phyloP scores from a whole-genome alignment of 2,113 vertebrate genomes.

The Proterorhinus semilunaris region DNA sequence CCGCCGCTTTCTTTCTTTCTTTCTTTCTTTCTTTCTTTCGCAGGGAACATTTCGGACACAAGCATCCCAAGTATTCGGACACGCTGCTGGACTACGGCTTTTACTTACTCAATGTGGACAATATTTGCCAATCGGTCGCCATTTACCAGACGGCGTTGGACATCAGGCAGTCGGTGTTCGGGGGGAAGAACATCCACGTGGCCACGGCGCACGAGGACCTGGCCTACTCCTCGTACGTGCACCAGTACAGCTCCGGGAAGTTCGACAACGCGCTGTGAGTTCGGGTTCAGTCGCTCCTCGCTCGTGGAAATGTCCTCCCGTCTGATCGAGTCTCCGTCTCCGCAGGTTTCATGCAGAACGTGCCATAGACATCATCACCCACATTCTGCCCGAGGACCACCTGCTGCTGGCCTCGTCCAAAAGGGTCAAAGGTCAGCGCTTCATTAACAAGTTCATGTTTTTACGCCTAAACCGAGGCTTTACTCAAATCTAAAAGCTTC shows the following conservation, averaged over 20 bases:
- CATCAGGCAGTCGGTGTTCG: constrained; percentile 98
- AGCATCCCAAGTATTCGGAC: constrained; percentile 98
- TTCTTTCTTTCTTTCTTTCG: constrained; percentile 39
- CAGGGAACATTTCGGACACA: constrained; percentile 98
- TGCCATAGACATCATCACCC: constrained; percentile 99
- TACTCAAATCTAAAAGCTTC: no score
- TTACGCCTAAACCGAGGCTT: no score
- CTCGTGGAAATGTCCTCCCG: not conserved
- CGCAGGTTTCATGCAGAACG: constrained; percentile 96
- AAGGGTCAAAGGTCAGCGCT: constrained; percentile 92
- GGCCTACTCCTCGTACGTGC: constrained; percentile 97
- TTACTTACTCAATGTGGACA: constrained; percentile 98
- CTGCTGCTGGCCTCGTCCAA: constrained; percentile 97
- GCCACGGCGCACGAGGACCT: constrained; percentile 97
- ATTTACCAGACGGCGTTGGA: constrained; percentile 99
- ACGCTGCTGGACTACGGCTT: constrained; percentile 98
- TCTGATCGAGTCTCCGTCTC: not conserved
- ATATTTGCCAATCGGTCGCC: constrained; percentile 97
- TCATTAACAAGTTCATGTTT: no score
- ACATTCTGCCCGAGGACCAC: constrained; percentile 99
- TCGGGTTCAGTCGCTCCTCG: not conserved
- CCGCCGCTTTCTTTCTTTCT: no score
- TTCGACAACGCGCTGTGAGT: constrained; percentile 99
- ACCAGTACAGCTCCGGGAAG: constrained; percentile 99
- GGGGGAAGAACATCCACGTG: constrained; percentile 98